phyloP scores from a whole-genome alignment of 2,888 invertebrate species.

The Apocheima hispidaria region DNA sequence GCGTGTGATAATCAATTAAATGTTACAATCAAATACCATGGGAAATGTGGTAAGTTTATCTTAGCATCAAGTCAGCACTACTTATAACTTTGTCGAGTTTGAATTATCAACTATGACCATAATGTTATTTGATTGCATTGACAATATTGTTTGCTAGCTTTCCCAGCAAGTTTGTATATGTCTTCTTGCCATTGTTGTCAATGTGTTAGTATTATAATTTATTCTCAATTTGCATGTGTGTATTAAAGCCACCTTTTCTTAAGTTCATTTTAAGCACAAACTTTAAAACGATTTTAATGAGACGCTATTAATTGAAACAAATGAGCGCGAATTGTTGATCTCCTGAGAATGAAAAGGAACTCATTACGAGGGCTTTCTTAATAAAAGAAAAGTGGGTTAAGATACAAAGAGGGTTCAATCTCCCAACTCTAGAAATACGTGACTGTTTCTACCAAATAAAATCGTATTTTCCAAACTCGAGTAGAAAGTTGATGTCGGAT shows the following conservation, averaged over 20 bases:
- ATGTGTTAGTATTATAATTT: not conserved
- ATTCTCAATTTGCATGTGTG: not conserved
- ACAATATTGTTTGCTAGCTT: conserved; percentile 1
- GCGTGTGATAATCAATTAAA: conserved; percentile 91
- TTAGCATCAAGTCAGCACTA: too few relatives aligned
- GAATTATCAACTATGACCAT: conserved; percentile 14
- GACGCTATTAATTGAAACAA: conserved; percentile 56
- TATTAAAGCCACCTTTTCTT: not conserved
- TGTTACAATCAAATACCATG: conserved; percentile 92
- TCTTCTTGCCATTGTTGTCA: not conserved
- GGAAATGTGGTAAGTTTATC: conserved; percentile 95
- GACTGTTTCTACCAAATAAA: conserved; percentile 54
- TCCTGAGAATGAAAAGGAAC: conserved; percentile 69
- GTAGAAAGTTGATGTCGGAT: conserved; percentile 18
- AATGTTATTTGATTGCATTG: conserved; percentile 9
- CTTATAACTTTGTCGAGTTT: conserved; percentile 4
- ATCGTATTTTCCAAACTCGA: conserved; percentile 46
- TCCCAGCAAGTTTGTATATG: conserved; percentile 9
- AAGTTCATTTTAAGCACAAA: conserved; percentile 3
- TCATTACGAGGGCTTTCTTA: conserved; percentile 72
- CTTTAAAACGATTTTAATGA: conserved; percentile 47
- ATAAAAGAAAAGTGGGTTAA: conserved; percentile 55
- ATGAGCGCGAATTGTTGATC: conserved; percentile 68
- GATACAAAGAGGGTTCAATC: conserved; percentile 69
- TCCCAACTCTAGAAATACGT: conserved; percentile 61